These are phyloP conservation scores for Alethe castanea DNA, from an alignment of 2,113 vertebrate genomes.

Conservation along the genomic window DNA sequence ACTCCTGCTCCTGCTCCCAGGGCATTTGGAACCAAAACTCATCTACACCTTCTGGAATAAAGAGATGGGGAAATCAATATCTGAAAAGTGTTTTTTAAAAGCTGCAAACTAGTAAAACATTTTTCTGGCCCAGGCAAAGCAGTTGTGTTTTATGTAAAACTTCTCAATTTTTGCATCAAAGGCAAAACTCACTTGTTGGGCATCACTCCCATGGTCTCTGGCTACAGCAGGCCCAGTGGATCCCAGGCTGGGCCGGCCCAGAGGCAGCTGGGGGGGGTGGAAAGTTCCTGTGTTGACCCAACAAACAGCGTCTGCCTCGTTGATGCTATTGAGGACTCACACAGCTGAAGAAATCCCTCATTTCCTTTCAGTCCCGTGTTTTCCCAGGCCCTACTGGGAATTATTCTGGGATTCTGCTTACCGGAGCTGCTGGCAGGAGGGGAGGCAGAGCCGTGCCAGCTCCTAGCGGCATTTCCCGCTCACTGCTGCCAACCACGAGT, in stretches of 20 bases:
- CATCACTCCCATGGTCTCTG: neutral
- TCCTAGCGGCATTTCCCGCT: neutral
- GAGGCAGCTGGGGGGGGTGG: neutral
- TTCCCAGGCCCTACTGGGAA: neutral
- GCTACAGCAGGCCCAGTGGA: neutral
- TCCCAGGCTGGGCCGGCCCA: neutral
- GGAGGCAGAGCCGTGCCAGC: neutral
- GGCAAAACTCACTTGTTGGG: neutral
- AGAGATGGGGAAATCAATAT: neutral
- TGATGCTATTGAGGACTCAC: fast-evolving
- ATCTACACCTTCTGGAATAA: neutral
- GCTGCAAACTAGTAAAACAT: fast-evolving
- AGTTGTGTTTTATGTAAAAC: neutral
- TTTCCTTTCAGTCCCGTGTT: neutral
- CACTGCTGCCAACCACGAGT: neutral
- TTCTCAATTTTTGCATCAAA: neutral
- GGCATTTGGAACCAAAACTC: neutral
- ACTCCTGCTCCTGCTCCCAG: neutral
- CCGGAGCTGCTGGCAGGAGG: neutral
- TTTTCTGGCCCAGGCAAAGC: neutral
- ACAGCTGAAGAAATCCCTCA: neutral
- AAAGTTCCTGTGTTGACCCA: neutral
- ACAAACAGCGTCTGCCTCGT: fast-evolving
- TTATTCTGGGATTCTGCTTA: neutral
- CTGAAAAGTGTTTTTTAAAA: neutral